Evolutionary conservation across 2,888 invertebrate species (phyloP).

Genomic region (Athalia cordata): DNA sequence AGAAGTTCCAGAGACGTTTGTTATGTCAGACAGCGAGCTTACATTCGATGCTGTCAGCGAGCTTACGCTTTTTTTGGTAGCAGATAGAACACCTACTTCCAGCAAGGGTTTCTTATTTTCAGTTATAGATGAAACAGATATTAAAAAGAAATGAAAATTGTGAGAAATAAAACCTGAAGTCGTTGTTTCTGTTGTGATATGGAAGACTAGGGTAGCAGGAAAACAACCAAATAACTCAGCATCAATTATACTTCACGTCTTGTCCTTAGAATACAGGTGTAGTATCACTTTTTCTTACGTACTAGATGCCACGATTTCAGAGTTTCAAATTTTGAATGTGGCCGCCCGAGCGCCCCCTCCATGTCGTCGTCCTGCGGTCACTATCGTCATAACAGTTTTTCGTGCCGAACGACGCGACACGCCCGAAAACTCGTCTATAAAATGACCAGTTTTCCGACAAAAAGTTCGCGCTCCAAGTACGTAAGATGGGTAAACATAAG

Average conservation of each 20-base stretch:
- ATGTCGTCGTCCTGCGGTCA: slow-evolving; percentile 28
- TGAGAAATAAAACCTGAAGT: too few species aligned
- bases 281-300: slow-evolving; percentile 5
- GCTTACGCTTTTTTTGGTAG: too few species aligned
- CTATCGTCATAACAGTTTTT: slow-evolving; percentile 45
- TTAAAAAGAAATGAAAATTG: too few species aligned
- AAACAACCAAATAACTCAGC: too few species aligned
- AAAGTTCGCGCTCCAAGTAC: neutral
- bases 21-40: too few species aligned
- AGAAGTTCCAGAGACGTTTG: too few species aligned
- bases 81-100: too few species aligned
- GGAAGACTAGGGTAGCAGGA: too few species aligned
- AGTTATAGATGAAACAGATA: too few species aligned
- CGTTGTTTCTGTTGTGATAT: too few species aligned
- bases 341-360: slow-evolving; percentile 16
- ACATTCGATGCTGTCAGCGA: too few species aligned
- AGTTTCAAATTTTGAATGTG: slow-evolving; percentile 32
- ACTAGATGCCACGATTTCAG: slow-evolving; percentile 40
- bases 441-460: neutral
- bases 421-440: neutral
- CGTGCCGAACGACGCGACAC: slow-evolving; percentile 34
- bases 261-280: neutral
- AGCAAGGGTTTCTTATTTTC: too few species aligned
- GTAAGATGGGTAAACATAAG: slow-evolving; percentile 42
- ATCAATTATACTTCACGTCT: slow-evolving; percentile 18